These are phyloP conservation scores for Apodemus sylvaticus DNA, from an alignment of 2,113 vertebrate genomes.

Conservation along the genomic window DNA sequence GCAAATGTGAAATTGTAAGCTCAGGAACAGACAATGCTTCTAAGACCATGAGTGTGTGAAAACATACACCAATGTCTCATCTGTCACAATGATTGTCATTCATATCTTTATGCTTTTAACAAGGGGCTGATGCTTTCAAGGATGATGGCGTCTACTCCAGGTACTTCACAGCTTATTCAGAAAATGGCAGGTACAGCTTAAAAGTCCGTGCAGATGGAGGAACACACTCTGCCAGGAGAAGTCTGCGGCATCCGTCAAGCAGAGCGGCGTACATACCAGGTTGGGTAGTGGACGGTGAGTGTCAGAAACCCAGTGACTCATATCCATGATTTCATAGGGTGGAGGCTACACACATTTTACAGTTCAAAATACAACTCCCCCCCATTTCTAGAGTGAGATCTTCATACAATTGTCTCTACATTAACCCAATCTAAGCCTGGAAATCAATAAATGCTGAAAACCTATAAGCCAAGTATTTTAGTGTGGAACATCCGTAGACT, in stretches of 20 bases:
- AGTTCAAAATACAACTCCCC: neutral
- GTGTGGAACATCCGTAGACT: neutral
- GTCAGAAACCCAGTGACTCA: neutral
- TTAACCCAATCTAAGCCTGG: neutral
- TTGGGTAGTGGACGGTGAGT: conserved; percentile 82
- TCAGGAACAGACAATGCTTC: neutral
- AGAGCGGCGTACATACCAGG: conserved; percentile 78
- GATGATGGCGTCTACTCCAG: conserved; percentile 87
- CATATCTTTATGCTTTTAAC: conserved; percentile 29
- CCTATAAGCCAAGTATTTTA: neutral
- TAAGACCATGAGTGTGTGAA: neutral
- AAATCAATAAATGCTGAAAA: neutral
- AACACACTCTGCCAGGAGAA: neutral
- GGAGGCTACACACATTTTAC: conserved; percentile 14
- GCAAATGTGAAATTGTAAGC: no score
- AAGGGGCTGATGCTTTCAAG: conserved; percentile 84
- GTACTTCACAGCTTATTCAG: conserved; percentile 81
- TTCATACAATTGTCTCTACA: neutral
- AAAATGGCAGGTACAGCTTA: conserved; percentile 82
- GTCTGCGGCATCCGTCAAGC: neutral
- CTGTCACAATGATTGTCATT: neutral
- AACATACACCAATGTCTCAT: neutral
- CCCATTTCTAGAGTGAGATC: neutral
- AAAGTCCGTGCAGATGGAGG: conserved; percentile 81
- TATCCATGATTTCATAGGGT: neutral